A percentile compares a stretch with the other conserved stretches of the same genome.
Evolutionary conservation across 2,797 vertebrate species (phyloP).

Genomic region (Sparidentex hasta): DNA sequence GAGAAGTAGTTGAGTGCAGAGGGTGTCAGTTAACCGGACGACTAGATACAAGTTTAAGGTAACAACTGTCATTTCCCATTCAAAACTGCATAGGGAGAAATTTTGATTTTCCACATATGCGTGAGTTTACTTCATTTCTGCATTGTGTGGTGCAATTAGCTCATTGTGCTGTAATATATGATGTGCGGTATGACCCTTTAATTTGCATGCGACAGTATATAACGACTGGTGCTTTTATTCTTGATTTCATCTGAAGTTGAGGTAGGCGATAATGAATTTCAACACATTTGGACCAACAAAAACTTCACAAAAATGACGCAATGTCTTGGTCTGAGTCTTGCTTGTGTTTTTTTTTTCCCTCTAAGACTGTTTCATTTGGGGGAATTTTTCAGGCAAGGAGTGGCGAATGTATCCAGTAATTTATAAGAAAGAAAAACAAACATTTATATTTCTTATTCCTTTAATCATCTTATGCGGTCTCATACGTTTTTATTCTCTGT

Average conservation of each 20-base stretch:
- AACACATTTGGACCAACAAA: too few species aligned
- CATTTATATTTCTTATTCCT: too few species aligned
- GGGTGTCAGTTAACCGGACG: neutral
- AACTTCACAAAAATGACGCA: too few species aligned
- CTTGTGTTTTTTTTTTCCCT: too few species aligned
- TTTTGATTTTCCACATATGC: rapidly evolving
- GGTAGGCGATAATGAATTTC: too few species aligned
- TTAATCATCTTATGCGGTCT: too few species aligned
- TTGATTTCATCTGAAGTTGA: neutral
- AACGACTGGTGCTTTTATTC: neutral
- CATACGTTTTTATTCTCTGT: neutral
- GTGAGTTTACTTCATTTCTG: neutral
- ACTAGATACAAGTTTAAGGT: conserved; percentile 24
- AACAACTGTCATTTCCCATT: conserved; percentile 5
- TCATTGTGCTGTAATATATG: neutral
- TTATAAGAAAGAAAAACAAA: too few species aligned
- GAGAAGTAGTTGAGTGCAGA: neutral
- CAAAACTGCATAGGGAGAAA: neutral
- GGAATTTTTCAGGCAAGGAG: too few species aligned
- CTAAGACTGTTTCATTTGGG: too few species aligned
- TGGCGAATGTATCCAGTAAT: too few species aligned
- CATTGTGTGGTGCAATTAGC: neutral
- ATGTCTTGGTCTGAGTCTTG: too few species aligned
- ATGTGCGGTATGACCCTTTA: too few species aligned
- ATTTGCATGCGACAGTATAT: neutral